Percentiles rank a stretch among this genome's conserved stretches.
These are phyloP conservation scores for Platichthys flesus DNA, from an alignment of 2,113 vertebrate species.

Conservation along the genomic window DNA sequence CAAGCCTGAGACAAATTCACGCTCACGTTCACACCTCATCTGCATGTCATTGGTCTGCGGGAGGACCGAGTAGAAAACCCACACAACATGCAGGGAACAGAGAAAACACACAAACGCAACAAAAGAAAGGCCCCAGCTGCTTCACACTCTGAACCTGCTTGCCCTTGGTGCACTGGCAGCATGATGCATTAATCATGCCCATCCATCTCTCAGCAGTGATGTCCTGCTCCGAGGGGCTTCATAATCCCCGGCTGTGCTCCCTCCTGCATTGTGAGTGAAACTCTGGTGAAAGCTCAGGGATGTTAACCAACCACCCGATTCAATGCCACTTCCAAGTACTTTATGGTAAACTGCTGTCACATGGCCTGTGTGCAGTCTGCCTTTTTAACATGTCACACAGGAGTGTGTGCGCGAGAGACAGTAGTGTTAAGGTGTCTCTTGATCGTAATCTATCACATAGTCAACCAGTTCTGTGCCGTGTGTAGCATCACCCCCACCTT, in stretches of 20 bases:
- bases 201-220: background rate
- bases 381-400: background rate
- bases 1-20: too few species aligned
- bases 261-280: constrained; percentile 9
- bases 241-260: constrained; percentile 12
- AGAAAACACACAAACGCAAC: background rate
- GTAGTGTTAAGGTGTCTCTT: background rate
- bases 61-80: background rate
- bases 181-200: constrained; percentile 20
- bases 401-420: background rate
- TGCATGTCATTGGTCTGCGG: too few species aligned
- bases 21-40: too few species aligned
- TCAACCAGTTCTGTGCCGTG: constrained; percentile 14
- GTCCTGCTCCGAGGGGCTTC: constrained; percentile 6
- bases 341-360: background rate
- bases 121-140: background rate
- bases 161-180: background rate
- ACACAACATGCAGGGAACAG: background rate
- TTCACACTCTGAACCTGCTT: background rate
- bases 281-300: constrained; percentile 11
- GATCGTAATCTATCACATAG: constrained; percentile 36
- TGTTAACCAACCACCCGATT: constrained; percentile 6
- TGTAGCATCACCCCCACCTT: constrained; percentile 18
- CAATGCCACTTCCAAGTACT: background rate
- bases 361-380: background rate